phyloP scores from a whole-genome alignment of 2,888 invertebrate species.

The Machimus rusticus region DNA sequence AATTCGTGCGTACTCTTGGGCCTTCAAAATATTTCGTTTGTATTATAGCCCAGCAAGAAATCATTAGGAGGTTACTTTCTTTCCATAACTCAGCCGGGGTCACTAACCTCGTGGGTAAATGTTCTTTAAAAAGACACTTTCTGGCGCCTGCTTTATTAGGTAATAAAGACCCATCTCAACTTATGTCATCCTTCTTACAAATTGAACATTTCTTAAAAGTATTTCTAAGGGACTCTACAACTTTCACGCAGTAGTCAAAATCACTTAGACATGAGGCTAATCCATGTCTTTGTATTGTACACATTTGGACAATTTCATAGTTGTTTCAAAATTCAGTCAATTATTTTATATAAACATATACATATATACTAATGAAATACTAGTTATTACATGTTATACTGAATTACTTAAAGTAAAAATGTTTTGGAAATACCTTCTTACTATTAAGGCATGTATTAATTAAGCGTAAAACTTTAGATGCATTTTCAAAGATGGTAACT shows the following conservation, averaged over 20 bases:
- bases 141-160: background rate
- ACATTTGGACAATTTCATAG: too few species aligned
- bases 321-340: too few species aligned
- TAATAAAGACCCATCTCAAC: background rate
- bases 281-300: too few species aligned
- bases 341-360: too few species aligned
- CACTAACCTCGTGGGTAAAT: slow-evolving; percentile 27
- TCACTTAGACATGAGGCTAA: background rate
- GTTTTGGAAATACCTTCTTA: too few species aligned
- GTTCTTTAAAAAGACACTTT: background rate
- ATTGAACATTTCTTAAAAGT: background rate
- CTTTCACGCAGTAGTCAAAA: background rate
- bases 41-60: background rate
- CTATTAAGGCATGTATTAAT: too few species aligned
- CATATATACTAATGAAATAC: too few species aligned
- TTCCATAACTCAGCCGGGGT: slow-evolving; percentile 1
- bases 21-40: slow-evolving; percentile 19
- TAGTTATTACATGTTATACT: too few species aligned
- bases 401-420: too few species aligned
- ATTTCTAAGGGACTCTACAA: background rate
- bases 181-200: background rate
- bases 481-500: too few species aligned
- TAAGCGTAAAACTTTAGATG: too few species aligned
- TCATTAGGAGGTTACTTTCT: background rate
- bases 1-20: slow-evolving; percentile 22